These are phyloP conservation scores for Carpatolechia fugitivella DNA, from an alignment of 2,888 invertebrate species.

Conservation along the genomic window DNA sequence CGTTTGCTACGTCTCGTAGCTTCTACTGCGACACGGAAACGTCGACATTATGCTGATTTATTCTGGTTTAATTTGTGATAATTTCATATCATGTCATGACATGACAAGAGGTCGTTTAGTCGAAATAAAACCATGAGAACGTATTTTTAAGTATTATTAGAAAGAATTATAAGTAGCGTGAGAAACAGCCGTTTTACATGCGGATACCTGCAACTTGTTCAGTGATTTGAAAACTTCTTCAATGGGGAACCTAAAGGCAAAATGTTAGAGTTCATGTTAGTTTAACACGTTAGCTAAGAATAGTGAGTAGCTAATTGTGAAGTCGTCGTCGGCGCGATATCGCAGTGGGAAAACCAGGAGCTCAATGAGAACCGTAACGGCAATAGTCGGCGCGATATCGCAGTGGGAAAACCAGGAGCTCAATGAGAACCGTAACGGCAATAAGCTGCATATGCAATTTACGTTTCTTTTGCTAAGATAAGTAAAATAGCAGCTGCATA, in stretches of 20 bases:
- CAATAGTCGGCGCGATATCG: background rate
- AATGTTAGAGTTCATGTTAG: conserved; percentile 9
- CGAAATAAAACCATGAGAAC: background rate
- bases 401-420: background rate
- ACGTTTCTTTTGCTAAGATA: background rate
- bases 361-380: background rate
- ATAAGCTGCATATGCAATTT: background rate
- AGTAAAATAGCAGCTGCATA: background rate
- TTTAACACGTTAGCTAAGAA: conserved; percentile 8
- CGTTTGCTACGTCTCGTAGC: background rate
- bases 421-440: background rate
- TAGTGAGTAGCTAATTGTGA: too few relatives aligned
- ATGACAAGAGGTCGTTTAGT: background rate
- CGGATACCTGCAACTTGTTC: conserved; percentile 19
- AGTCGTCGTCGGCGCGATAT: background rate
- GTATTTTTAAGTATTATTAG: conserved; percentile 11
- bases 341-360: background rate
- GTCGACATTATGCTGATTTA: background rate
- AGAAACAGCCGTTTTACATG: conserved; percentile 13
- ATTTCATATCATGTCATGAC: background rate
- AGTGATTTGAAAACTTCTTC: conserved; percentile 15
- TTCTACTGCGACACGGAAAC: background rate
- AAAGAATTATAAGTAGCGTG: conserved; percentile 18
- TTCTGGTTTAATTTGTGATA: background rate
- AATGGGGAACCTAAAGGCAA: background rate